Base-by-base conservation (phyloP, 2,797 vertebrate genomes). In the Astyanax mexicanus region DNA sequence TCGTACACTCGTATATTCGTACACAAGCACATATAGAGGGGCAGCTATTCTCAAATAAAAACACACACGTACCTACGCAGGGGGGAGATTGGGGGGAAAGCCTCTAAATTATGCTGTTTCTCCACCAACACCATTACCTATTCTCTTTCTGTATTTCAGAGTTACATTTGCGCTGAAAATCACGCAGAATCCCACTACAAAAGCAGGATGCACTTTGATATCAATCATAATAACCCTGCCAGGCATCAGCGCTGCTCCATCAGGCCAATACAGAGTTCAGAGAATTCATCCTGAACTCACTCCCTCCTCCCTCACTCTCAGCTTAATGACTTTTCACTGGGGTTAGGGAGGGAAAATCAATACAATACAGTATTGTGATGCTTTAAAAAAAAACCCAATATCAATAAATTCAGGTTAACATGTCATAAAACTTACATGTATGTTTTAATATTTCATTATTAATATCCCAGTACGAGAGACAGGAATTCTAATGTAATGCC, bases 201-300 rank as follows among this genome's bases (percentile, higher is more conserved):
- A 82, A 81, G 78, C 77, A 74, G 62, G 79, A 80, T 80, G 76
- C 71, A 74, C 84, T 84, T 88, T 83, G 78, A 88, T 86, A 84
- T 81, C 74, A 80, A 77, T 87, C 82, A 81, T 70, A 76, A 65
- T 52, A 77, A 79, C 35, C 55, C 27, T 44, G 47, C 29, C 64
- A 58, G 40, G 27, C 58, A 25, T 73, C 55, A 64, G 27, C 27
- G 35, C 27, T 42, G 13, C 47, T 66, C 21, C 44, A 42, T 47
- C 44, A 69, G 21, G 37, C 47, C 9, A 29, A 7, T 21, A 49
- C 47, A 58, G 54, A 52, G 40, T 40, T 38, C 13, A 47, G 44
- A 71, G 11, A 47, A 27, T 38, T 38, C 47, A 51, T 9, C 21
- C 45, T n/a, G 6, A 47, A 37, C 29, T n/a, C 11, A 5, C 23